Base-by-base conservation (phyloP, 2,113 vertebrate genomes). In the Bubo bubo region DNA sequence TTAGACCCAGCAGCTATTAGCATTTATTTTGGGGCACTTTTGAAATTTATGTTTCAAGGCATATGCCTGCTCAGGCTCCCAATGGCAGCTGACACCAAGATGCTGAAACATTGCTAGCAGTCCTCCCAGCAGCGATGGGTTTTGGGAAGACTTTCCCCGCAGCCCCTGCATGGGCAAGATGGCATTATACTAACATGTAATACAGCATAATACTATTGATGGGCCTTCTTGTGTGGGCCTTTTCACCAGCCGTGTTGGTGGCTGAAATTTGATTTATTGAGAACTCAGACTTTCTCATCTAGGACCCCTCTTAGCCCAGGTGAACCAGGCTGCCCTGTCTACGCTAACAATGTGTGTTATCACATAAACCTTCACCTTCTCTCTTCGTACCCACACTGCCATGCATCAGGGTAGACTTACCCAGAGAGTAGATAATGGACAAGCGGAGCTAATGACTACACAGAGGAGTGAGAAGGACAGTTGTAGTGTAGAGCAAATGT, bases 151-250 rank as follows among this genome's bases (percentile, higher is more conserved):
- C 26, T 6, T 1, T 56, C 52, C 68, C 24, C 22, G 4, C 4
- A 4, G 52, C 10, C 62, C 34, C 67, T 37, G 62, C 35, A 8
- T 0, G 1, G 81, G 43, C 27, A 49, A 32, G 47, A 21, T 2
- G 1, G 13, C 1, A 1, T 17, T 45, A 17, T 8, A 12, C 27
- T 20, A 2, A 15, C 32, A 20, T 1, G 0, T 3, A 8, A 2
- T 11, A 2, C 0, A 0, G 17, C 1, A 6, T 37, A 32, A 63
- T 20, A 1, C 26, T 10, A 2, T 16, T 0, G 7, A 9, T 1
- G 8, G 47, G n/a, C 45, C 22, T 41, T 47, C 41, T 43, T 12
- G 5, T 3, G 3, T 5, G n/a, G 39, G 9, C 6, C 39, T 43
- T 15, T 12, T 37, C 56, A 7, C 32, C 76, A 13, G 41, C 47